Base-by-base conservation (phyloP, 2,113 vertebrate genomes). In the Sander vitreus region DNA sequence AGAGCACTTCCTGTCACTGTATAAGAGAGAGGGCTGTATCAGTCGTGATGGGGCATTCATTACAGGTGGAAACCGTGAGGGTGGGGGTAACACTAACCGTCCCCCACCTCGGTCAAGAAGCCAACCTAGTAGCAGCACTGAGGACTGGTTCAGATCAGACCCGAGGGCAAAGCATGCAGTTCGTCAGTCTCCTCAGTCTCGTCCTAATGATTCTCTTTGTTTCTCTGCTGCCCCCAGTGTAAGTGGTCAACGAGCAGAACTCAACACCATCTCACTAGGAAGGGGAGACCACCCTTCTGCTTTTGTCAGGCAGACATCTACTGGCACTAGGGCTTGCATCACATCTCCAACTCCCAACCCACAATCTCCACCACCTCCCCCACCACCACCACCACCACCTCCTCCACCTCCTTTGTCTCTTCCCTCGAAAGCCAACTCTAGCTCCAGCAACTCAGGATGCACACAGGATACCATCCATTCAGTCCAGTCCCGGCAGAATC, bases 201-300 rank as follows among this genome's bases (percentile, higher is more conserved):
- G 47, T 51, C 88, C 96, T 95, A 97, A 96, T 88, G 95, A 96
- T 95, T 96, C 95, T 96, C 93, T 98, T 87, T 97, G 95, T 96
- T 97, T 96, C 96, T 97, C 97, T 96, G 95, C 96, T 95, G 96
- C 96, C 96, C 96, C 97, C 95, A 97, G 96, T 97, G 95, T 97
- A 96, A 96, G 96, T 96, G 96, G 96, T 93, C 95, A 97, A 94
- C 96, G 97, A 96, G 94, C 95, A 95, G 93, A 94, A 90, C 95
- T 96, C 95, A 96, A 95, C 93, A 94, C 95, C 45, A 19, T 91
- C 89, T 96, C 96, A 91, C 95, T 93, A 18, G 92, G 97, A 95
- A 94, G 94, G 96, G 97, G 96, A 95, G 96, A 96, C 94, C 95
- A 95, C 88, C 95, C 97, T 94, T 96, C 96, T 91, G 96, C 96